Conservation (phyloP, 1,140 invertebrate species). For the Ephestia elutella region DNA sequence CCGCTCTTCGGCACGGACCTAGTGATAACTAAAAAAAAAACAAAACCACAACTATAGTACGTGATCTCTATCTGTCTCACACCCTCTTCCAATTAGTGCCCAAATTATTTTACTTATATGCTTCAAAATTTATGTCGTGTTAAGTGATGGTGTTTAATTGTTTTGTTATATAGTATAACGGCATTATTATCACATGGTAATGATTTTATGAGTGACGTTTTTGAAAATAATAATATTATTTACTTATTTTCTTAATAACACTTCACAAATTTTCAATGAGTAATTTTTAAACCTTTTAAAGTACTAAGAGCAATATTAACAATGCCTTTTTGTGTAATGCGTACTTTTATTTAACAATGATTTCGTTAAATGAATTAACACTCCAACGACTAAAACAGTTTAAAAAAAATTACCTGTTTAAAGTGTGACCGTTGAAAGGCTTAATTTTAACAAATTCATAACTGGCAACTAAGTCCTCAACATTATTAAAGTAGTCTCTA, state of each 20-base stretch:
- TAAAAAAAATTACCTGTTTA: not conserved
- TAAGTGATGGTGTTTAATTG: not conserved
- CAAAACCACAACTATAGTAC: constrained; percentile 12
- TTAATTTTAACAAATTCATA: not conserved
- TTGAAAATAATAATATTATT: no score
- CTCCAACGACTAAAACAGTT: no score
- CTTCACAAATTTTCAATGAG: no score
- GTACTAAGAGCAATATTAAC: no score
- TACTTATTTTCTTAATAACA: no score
- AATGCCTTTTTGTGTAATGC: no score
- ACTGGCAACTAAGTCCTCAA: not conserved
- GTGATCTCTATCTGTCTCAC: constrained; percentile 5
- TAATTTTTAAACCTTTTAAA: no score
- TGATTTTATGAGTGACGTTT: no score
- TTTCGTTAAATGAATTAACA: no score
- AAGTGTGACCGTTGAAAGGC: not conserved
- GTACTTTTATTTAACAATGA: no score
- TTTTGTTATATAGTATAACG: not conserved
- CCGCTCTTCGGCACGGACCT: constrained; percentile 36
- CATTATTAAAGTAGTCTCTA: constrained; percentile 8
- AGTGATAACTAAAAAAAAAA: constrained; percentile 13
- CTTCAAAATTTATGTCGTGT: not conserved
- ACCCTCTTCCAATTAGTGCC: constrained; percentile 7
- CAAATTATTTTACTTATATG: constrained; percentile 1
- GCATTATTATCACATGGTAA: no score